Base-by-base conservation (phyloP, 2,888 invertebrate genomes). In the Mythimna vitellina region DNA sequence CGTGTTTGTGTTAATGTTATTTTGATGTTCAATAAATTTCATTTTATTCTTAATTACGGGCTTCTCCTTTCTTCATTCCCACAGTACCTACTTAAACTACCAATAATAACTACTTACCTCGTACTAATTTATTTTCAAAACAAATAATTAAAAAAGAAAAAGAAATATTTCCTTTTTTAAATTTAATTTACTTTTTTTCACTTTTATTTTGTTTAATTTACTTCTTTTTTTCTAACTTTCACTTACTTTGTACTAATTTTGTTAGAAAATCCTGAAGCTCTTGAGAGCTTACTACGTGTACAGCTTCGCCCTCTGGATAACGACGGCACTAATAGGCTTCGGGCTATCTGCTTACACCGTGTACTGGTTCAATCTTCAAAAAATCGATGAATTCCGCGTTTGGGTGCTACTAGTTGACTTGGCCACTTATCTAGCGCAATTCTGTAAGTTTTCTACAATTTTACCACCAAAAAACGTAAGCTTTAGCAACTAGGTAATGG, bases 381-480 rank as follows among this genome's bases (percentile, higher is more conserved):
- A 35, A n/a, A 73, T 79, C 14, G 66, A 79, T 46, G 60, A 77
- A 10, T 80, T 80, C 12, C 65, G 75, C 14, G 74, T 54, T 0
- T 80, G 80, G 80, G 80, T 72, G 53, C 74, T 81, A 49, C 57
- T 65, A 1, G 66, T 72, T 10, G 54, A 70, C n/a, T 20, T 81
- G 29, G 53, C 61, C 3, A 71, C 65, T 61, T 58, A 3, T 32
- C 8, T 67, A 12, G 29, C 49, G 17, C 79, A 76, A 46, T 42
- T 56, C 6, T 8, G 76, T 76, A 56, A 76, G 76, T 76, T 38
- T 1, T 14, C 1, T 12, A 46, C n/a, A 46, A 14, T 22, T 14
- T 14, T 53, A 1, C 7, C 66, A 20, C 25, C 1, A 25, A 14
- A 9, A 7, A 22, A 22, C 10, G 2, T 14, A 12, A n/a, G 9